Percentiles rank a stretch among this genome's conserved stretches.
Conservation (phyloP, 2,888 invertebrate genomes). For the Monopis laevigella region DNA sequence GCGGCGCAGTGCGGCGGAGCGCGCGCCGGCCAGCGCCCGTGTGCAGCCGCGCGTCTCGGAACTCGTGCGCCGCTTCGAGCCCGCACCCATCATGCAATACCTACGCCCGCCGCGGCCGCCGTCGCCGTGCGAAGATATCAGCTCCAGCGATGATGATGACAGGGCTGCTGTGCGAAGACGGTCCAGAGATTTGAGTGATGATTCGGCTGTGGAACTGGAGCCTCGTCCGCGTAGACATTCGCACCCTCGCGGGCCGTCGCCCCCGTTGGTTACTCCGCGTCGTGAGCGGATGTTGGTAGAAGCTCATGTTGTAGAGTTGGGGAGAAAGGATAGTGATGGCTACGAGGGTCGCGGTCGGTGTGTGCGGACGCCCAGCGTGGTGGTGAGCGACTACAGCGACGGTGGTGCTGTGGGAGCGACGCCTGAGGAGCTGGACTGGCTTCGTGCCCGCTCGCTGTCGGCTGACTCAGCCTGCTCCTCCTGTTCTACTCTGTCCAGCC, state of each 20-base stretch:
- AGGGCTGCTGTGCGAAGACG: slow-evolving; percentile 53
- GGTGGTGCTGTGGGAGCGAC: slow-evolving; percentile 60
- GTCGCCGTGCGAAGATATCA: slow-evolving; percentile 52
- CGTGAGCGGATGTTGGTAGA: slow-evolving; percentile 54
- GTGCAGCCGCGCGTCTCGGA: slow-evolving; percentile 55
- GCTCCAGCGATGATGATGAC: slow-evolving; percentile 59
- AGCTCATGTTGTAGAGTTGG: slow-evolving; percentile 66
- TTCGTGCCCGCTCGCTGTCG: slow-evolving; percentile 58
- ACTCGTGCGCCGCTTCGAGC: slow-evolving; percentile 51
- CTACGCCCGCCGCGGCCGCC: slow-evolving; percentile 49
- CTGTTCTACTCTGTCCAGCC: slow-evolving; percentile 77
- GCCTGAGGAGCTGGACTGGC: slow-evolving; percentile 54
- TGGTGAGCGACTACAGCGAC: slow-evolving; percentile 88
- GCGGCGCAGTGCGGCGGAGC: slow-evolving; percentile 39
- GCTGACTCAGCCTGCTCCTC: slow-evolving; percentile 80
- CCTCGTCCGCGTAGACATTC: slow-evolving; percentile 51
- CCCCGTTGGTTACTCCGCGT: slow-evolving; percentile 39
- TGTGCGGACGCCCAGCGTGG: slow-evolving; percentile 85
- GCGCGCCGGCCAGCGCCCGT: slow-evolving; percentile 42
- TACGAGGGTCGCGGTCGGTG: slow-evolving; percentile 61
- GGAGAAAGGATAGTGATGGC: slow-evolving; percentile 59
- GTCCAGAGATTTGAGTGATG: slow-evolving; percentile 58
- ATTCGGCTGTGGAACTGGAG: slow-evolving; percentile 65
- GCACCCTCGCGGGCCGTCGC: slow-evolving; percentile 48
- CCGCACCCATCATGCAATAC: slow-evolving; percentile 48